Evolutionary conservation across 2,888 invertebrate genomes (phyloP), one percentile per base, ranked within the genome.

Genomic region (Perdita meconis): DNA sequence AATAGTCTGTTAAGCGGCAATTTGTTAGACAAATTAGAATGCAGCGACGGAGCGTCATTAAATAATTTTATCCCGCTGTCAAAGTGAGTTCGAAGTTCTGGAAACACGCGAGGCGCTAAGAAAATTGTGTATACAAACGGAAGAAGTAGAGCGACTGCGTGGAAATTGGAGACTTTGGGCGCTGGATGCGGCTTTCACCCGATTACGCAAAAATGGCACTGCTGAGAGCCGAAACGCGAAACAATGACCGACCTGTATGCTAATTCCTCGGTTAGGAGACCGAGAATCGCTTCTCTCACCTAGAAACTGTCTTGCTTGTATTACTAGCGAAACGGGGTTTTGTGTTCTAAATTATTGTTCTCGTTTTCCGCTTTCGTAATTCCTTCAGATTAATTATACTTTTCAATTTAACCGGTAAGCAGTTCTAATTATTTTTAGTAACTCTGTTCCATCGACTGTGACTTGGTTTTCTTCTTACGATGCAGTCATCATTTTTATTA

Each of bases 111-210:
- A 60, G 22, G 16, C 34, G 56, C 19, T 53, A 16, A 57, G 60
- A 76, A 76, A 63, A 60, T 77, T 30, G 47, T 53, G 69, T 55
- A 44, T 19, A 16, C 16, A 24, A 22, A n/a, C 36, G 50, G 51
- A 50, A 70, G 73, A 83, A 83, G 81, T 79, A 55, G 78, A 83
- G 69, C 72, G 64, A 59, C 64, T 42, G 77, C 68, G 73, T 75
- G 80, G 76, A 83, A 84, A 74, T 85, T 81, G 68, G 86, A 78
- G 68, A 57, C 74, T 67, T 65, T 22, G 47, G 10, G 81, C 71
- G 22, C 66, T 61, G 78, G 47, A 53, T 71, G 36, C 84, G 38
- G 86, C 89, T 84, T 89, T 89, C 82, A 87, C 87, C 85, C 81
- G 86, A 81, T 87, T 87, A 85, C 84, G 82, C 82, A 83, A 85